Conservation (phyloP, 2,113 vertebrate species). For the Microcebus murinus region DNA sequence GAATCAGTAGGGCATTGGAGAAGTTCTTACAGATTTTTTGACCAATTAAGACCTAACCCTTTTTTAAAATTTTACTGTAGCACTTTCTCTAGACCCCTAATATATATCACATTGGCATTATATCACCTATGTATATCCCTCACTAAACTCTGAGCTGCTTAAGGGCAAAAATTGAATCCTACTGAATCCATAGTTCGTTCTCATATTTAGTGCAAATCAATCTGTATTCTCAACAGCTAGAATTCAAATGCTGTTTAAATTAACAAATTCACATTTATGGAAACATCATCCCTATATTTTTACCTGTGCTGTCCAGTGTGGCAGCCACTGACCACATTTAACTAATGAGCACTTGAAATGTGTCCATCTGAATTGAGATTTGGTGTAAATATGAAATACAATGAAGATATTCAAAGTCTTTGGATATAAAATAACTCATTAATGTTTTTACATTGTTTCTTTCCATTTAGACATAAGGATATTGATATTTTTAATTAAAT, state of each 20-base stretch:
- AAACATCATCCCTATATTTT: background rate
- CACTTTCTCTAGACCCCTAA: background rate
- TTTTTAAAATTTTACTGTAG: background rate
- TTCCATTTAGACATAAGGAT: background rate
- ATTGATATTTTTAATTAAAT: constrained; percentile 9
- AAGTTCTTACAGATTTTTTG: background rate
- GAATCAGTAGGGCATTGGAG: background rate
- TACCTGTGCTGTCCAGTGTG: background rate
- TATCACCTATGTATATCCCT: background rate
- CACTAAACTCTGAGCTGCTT: background rate
- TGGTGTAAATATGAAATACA: background rate
- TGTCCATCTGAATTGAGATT: background rate
- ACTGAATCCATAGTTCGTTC: background rate
- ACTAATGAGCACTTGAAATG: background rate
- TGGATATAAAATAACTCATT: background rate
- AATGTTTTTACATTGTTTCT: background rate
- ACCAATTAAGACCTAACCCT: background rate
- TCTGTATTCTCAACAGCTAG: background rate
- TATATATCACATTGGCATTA: background rate
- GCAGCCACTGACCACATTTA: background rate
- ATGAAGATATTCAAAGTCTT: background rate
- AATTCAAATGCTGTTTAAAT: background rate
- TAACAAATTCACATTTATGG: background rate
- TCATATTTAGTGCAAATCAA: background rate
- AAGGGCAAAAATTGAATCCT: background rate